Conservation (phyloP, 1,140 invertebrate species). For the Acromyrmex heyeri region DNA sequence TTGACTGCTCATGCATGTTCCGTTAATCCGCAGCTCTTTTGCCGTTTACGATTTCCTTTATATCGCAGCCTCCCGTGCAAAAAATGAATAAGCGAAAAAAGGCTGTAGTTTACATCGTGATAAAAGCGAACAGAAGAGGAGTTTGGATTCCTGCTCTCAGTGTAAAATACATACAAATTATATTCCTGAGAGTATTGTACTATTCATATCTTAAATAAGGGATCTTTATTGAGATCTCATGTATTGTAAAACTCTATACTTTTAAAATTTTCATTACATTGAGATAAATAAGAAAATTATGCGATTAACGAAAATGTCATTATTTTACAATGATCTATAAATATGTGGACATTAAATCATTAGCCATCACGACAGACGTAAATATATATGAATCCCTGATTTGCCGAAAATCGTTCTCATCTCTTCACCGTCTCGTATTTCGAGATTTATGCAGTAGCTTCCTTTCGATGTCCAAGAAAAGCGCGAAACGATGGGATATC, state of each 20-base stretch:
- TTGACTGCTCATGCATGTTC: conserved; percentile 44
- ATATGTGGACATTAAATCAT: neutral
- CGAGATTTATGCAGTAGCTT: neutral
- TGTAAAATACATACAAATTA: conserved; percentile 33
- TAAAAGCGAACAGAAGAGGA: conserved; percentile 11
- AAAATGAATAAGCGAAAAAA: conserved; percentile 41
- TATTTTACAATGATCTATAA: neutral
- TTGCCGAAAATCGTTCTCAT: neutral
- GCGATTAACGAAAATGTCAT: conserved; percentile 2
- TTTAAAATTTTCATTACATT: neutral
- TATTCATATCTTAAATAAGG: neutral
- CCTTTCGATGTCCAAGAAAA: conserved; percentile 6
- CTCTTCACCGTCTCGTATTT: neutral
- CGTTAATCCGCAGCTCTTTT: conserved; percentile 56
- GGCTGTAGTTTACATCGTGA: neutral
- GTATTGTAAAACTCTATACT: neutral
- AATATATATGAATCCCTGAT: neutral
- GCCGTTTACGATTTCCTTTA: conserved; percentile 41
- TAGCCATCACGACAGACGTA: neutral
- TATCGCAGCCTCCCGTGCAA: neutral
- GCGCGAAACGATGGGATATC: conserved; percentile 9
- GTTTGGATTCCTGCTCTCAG: neutral
- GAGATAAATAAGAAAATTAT: neutral
- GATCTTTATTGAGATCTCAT: neutral
- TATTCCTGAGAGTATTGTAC: neutral